Percentiles rank a stretch among this genome's conserved stretches.
phyloP scores from a whole-genome alignment of 2,797 vertebrate genomes.

The Xiphorhynchus erythropygius region DNA sequence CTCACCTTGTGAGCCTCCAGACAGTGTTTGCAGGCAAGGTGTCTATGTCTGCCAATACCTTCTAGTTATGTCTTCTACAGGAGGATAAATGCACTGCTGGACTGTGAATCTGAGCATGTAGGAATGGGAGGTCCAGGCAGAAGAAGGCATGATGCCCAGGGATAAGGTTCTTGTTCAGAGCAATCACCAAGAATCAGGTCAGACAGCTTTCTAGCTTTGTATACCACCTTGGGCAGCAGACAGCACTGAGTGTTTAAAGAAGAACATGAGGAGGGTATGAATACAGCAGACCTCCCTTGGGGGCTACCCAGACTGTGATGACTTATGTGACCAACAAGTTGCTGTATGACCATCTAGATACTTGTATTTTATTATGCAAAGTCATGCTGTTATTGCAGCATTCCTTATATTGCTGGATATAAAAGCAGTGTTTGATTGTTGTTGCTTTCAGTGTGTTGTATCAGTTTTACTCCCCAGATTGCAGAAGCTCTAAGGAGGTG shows the following conservation, averaged over 20 bases:
- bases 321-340: neutral
- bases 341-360: neutral
- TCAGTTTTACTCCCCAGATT: neutral
- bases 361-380: neutral
- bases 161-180: neutral
- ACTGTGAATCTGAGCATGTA: neutral
- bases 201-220: neutral
- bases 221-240: neutral
- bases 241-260: neutral
- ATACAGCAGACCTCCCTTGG: neutral
- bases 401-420: neutral
- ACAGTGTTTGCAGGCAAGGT: neutral
- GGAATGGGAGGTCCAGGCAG: neutral
- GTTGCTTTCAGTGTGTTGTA: neutral
- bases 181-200: neutral
- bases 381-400: neutral
- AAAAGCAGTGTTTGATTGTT: neutral
- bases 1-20: neutral
- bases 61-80: neutral
- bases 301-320: neutral
- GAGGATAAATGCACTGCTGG: neutral
- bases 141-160: neutral
- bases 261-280: accelerated
- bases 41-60: neutral
- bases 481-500: neutral